Base-by-base conservation (phyloP, 35 echinoderm and acorn worm genomes). In the Heliocidaris erythrogramma region DNA sequence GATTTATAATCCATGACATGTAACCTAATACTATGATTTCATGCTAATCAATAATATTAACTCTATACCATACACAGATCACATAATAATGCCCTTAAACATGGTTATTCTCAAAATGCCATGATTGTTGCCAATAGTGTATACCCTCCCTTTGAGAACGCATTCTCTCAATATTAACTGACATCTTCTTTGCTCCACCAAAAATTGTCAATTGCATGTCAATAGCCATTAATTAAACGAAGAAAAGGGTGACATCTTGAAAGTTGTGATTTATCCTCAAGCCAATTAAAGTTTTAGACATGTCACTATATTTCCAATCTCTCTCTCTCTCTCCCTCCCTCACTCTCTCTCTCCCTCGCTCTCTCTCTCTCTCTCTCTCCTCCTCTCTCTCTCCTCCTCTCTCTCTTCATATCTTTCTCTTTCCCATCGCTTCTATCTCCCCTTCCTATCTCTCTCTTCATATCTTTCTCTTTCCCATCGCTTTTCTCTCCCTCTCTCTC, bases 171-270 rank as follows among this genome's bases (percentile, higher is more conserved):
- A 78, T 78, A 78, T 21, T 78, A 78, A 78, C 65, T 78, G 65
- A 78, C 65, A 78, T 78, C 65, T 78, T 21, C 65, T 18, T 78
- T 27, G 18, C 65, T 78, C 65, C 27, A n/a, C 65, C 65, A 78
- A 78, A 78, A 78, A 89, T 47, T 89, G 87, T 89, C 87, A 89
- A 89, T 78, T 78, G 65, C 65, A 89, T 89, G 87, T 89, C 87
- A 48, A 89, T 32, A 89, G 47, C 87, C 31, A 89, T 89, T 89
- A 89, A 89, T 89, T 89, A 89, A 48, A 89, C 47, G 87, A n/a
- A 89, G 87, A 47, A 47, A 48, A 89, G 47, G 31, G 31, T 89
- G 87, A 89, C 87, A 48, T 89, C 87, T 48, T 89, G 87, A 89
- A 89, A 89, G 31, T 89, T 48, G 87, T 89, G 87, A 89, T 89